Percentiles rank a stretch among this genome's conserved stretches.
phyloP scores from a whole-genome alignment of 2,113 vertebrate species.

The Toxotes jaculatrix region DNA sequence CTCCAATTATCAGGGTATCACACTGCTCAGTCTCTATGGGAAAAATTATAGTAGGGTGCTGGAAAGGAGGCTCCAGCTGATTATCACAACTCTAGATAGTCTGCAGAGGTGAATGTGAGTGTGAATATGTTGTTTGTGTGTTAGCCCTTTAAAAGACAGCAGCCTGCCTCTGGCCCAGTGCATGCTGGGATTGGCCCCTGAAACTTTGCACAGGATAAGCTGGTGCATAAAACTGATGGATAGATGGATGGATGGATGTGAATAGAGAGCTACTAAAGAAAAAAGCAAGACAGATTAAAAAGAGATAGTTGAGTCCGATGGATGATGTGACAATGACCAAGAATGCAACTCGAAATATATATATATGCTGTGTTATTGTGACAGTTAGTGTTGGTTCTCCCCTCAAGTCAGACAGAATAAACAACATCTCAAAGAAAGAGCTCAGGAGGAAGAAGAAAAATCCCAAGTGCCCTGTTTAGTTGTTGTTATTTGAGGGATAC shows the following conservation, averaged over 20 bases:
- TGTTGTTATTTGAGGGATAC: slow-evolving; percentile 39
- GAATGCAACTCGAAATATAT: not conserved
- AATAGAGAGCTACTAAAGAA: not conserved
- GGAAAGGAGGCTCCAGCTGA: slow-evolving; percentile 7
- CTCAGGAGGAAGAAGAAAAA: not conserved
- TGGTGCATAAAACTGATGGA: not conserved
- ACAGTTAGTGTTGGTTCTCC: not conserved
- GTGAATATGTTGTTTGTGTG: slow-evolving; percentile 24
- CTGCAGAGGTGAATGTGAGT: slow-evolving; percentile 16
- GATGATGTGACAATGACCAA: slow-evolving; percentile 7
- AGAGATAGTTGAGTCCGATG: not conserved
- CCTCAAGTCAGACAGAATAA: slow-evolving; percentile 29
- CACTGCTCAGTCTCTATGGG: not conserved
- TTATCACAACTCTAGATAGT: not conserved
- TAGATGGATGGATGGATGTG: not conserved
- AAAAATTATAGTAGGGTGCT: not conserved
- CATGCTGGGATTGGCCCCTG: not conserved
- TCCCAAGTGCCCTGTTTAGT: slow-evolving; percentile 49
- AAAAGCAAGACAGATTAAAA: not conserved
- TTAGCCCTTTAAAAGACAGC: not conserved
- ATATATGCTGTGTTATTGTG: not conserved
- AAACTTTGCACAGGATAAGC: not conserved
- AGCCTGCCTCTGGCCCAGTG: not conserved
- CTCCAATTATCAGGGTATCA: slow-evolving; percentile 11
- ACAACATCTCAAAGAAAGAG: slow-evolving; percentile 35